phyloP scores from a whole-genome alignment of 2,888 invertebrate species.

The Drosophila melanosoma region DNA sequence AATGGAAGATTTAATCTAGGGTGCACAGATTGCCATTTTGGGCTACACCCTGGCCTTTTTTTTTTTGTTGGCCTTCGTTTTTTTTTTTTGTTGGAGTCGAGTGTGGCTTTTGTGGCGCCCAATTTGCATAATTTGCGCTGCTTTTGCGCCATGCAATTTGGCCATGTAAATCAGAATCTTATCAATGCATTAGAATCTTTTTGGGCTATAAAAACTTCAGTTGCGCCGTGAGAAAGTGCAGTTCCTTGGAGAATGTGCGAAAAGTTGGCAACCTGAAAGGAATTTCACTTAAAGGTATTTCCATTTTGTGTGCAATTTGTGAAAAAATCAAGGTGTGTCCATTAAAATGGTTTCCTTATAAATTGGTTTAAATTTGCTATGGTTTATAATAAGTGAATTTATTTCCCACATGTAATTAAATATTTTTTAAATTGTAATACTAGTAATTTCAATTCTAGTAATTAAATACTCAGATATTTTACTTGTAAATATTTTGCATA shows the following conservation, averaged over 20 bases:
- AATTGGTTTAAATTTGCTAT: not conserved
- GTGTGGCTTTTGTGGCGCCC: constrained; percentile 20
- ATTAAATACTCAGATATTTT: not conserved
- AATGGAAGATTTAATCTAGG: constrained; percentile 45
- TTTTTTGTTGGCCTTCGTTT: constrained; percentile 16
- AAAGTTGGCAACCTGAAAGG: constrained; percentile 10
- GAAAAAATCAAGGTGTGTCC: not conserved
- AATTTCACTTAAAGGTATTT: not conserved
- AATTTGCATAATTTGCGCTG: constrained; percentile 53
- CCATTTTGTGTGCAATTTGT: not conserved
- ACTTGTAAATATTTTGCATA: constrained; percentile 11
- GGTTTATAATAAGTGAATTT: not conserved
- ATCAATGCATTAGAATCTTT: constrained; percentile 43
- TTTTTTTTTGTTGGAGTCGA: constrained; percentile 1
- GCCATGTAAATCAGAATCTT: constrained; percentile 52
- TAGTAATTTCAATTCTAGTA: not conserved
- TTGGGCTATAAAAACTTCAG: constrained; percentile 48
- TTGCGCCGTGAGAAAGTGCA: constrained; percentile 46
- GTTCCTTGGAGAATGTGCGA: constrained; percentile 34
- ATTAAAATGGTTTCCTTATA: not conserved
- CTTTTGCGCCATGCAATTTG: constrained; percentile 49
- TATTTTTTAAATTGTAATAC: not conserved
- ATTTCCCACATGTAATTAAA: not conserved
- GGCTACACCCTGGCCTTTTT: constrained; percentile 29
- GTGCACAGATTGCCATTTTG: constrained; percentile 32